Conservation (phyloP, 2,797 vertebrate genomes). For the Neomorphus geoffroyi region DNA sequence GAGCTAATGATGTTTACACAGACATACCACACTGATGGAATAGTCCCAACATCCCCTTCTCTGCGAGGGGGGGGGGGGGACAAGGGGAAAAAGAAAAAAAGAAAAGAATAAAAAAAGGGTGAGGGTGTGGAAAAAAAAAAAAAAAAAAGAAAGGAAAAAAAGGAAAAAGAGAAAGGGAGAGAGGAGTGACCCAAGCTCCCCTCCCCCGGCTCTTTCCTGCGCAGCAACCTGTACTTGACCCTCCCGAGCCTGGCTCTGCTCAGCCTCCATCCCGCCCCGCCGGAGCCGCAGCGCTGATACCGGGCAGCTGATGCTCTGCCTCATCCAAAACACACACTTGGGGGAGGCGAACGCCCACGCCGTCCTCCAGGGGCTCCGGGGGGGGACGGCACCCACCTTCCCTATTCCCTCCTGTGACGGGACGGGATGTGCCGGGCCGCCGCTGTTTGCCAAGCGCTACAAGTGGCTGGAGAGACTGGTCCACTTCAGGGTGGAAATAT, state of each 20-base stretch:
- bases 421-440: neutral
- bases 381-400: conserved; percentile 25
- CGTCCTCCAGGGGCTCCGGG: neutral
- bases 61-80: neutral
- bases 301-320: conserved; percentile 69
- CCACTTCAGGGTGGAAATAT: conserved; percentile 40
- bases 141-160: neutral
- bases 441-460: conserved; percentile 54
- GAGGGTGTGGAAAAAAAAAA: neutral
- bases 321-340: conserved; percentile 73
- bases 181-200: conserved; percentile 75
- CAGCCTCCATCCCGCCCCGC: conserved; percentile 71
- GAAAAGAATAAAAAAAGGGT: neutral
- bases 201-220: conserved; percentile 77
- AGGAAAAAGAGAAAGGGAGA: neutral
- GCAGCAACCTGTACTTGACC: conserved; percentile 81
- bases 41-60: conserved; percentile 72
- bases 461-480: neutral
- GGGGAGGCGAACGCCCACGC: conserved; percentile 62
- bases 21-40: conserved; percentile 81
- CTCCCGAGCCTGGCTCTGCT: conserved; percentile 76
- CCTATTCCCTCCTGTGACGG: neutral
- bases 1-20: conserved; percentile 87
- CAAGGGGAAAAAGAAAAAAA: no score
- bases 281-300: conserved; percentile 72